Conservation (phyloP, 2,113 vertebrate species). For the Poicephalus meyeri region DNA sequence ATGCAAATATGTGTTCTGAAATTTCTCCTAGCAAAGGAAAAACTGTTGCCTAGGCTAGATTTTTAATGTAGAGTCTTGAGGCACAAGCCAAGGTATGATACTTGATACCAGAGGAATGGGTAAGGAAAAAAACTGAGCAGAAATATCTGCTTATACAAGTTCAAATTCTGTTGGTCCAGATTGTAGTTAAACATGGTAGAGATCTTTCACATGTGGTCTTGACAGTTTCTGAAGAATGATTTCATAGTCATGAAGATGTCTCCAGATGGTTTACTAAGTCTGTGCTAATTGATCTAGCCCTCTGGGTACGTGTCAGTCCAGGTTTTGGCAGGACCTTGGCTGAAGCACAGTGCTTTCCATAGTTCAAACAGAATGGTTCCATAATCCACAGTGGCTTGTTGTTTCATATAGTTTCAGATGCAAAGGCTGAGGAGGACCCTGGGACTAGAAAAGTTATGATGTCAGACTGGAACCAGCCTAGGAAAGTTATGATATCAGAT, state of each 20-base stretch:
- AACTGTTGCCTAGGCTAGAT: background rate
- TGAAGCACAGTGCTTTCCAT: background rate
- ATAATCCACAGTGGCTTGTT: background rate
- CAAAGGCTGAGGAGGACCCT: background rate
- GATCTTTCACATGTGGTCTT: background rate
- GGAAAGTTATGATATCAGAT: background rate
- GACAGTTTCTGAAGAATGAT: background rate
- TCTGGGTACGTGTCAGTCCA: background rate
- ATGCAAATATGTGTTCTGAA: background rate
- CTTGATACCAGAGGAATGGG: background rate
- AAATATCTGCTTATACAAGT: background rate
- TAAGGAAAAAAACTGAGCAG: background rate
- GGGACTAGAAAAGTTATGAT: background rate
- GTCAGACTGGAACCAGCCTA: background rate
- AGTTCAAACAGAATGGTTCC: background rate
- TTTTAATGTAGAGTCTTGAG: background rate
- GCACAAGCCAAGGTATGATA: background rate
- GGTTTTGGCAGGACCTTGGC: background rate
- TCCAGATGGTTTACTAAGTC: background rate
- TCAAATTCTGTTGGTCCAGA: background rate
- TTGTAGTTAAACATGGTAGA: background rate
- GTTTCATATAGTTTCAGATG: background rate
- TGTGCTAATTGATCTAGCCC: background rate
- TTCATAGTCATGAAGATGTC: background rate
- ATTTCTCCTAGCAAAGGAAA: background rate